phyloP scores from a whole-genome alignment of 2,888 invertebrate species.

The Scaptomyza cyrtandrae region DNA sequence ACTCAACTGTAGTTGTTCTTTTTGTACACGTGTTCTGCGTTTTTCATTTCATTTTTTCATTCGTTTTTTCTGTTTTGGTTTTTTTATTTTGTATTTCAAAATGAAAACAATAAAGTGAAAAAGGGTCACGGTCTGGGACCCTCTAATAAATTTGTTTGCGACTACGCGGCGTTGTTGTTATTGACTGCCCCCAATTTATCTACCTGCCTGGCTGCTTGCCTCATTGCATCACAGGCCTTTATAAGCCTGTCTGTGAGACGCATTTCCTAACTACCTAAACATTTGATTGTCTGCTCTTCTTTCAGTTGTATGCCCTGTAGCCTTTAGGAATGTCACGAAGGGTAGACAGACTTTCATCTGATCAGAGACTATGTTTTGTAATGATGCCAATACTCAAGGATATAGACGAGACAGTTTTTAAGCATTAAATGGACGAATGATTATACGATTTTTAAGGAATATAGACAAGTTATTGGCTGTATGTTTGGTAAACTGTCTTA shows the following conservation, averaged over 20 bases:
- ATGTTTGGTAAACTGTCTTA: background rate
- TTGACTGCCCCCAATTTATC: constrained; percentile 69
- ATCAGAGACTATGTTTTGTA: background rate
- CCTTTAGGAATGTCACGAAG: too few species aligned
- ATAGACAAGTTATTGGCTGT: too few species aligned
- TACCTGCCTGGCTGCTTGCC: constrained; percentile 47
- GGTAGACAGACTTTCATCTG: background rate
- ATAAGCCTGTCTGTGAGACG: constrained; percentile 24
- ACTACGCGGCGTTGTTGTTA: constrained; percentile 55
- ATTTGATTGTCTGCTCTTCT: constrained; percentile 24
- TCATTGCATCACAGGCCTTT: constrained; percentile 6
- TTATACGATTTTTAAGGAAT: too few species aligned
- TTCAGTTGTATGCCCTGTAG: constrained; percentile 13
- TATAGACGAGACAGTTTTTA: too few species aligned
- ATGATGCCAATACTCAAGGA: too few species aligned
- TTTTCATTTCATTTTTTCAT: constrained; percentile 7
- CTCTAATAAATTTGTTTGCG: constrained; percentile 72
- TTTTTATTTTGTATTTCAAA: constrained; percentile 31
- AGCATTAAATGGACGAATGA: too few species aligned
- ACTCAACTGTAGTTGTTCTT: constrained; percentile 34
- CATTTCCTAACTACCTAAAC: constrained; percentile 46
- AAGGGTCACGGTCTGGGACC: constrained; percentile 60
- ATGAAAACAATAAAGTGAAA: constrained; percentile 37
- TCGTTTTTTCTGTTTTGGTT: constrained; percentile 18
- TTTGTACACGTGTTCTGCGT: constrained; percentile 36